Evolutionary conservation across 2,888 invertebrate genomes (phyloP).

Genomic region (Cephus spinipes): DNA sequence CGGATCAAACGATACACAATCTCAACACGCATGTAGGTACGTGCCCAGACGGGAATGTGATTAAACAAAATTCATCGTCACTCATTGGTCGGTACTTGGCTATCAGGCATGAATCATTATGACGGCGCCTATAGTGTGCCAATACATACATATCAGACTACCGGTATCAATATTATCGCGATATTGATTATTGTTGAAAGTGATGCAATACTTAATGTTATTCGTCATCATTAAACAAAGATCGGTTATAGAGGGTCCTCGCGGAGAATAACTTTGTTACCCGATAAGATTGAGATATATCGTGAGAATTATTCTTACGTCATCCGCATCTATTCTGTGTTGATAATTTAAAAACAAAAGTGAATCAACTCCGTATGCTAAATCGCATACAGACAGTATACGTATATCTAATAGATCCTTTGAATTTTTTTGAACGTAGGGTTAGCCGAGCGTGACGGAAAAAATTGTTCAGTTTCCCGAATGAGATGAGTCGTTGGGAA

Average conservation of each 20-base stretch:
- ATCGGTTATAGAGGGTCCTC: neutral
- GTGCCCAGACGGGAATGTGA: neutral
- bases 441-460: constrained; percentile 10
- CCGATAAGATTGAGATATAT: neutral
- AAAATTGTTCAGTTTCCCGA: constrained; percentile 12
- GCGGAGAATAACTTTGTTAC: neutral
- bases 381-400: neutral
- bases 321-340: neutral
- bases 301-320: neutral
- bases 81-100: neutral
- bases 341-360: neutral
- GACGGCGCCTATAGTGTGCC: neutral
- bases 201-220: constrained; percentile 9
- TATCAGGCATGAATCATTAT: neutral
- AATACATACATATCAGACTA: neutral
- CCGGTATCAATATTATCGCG: neutral
- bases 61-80: neutral
- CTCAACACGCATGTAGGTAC: neutral
- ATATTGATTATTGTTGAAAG: neutral
- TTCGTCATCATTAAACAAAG: constrained; percentile 13
- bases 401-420: neutral
- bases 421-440: neutral
- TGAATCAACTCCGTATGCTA: neutral
- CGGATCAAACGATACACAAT: neutral
- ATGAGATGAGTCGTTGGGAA: constrained; percentile 6